phyloP scores from a whole-genome alignment of 1,140 invertebrate genomes.

The Heliconius hewitsoni region DNA sequence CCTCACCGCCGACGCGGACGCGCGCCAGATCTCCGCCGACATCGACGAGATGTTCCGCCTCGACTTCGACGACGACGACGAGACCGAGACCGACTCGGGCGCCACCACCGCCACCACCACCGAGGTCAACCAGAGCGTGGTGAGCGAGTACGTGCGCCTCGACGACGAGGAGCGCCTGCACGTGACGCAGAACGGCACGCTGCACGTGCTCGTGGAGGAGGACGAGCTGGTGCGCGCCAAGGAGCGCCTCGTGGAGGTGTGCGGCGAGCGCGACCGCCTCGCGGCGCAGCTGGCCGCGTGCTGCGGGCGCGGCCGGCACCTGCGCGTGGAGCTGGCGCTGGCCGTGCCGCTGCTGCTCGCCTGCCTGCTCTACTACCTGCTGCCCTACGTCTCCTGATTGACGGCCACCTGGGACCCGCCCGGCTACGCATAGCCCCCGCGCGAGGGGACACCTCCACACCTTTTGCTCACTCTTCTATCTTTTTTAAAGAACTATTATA shows the following conservation, averaged over 20 bases:
- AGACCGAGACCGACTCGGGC: constrained; percentile 37
- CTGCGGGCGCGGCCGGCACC: constrained; percentile 55
- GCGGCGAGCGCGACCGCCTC: constrained; percentile 66
- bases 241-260: constrained; percentile 74
- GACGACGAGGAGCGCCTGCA: constrained; percentile 63
- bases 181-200: constrained; percentile 62
- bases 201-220: constrained; percentile 78
- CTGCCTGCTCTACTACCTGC: constrained; percentile 60
- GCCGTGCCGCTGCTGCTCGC: constrained; percentile 53
- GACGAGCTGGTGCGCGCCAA: constrained; percentile 78
- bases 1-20: constrained; percentile 50
- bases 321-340: constrained; percentile 37
- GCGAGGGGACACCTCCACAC: constrained; percentile 35
- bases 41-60: constrained; percentile 74
- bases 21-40: constrained; percentile 61
- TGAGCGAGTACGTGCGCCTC: constrained; percentile 56
- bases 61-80: constrained; percentile 68
- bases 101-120: constrained; percentile 57
- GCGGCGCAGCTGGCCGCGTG: constrained; percentile 61
- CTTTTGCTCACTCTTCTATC: constrained; percentile 47
- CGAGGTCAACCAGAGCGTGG: constrained; percentile 20
- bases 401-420: constrained; percentile 80
- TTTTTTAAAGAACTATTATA: constrained; percentile 24
- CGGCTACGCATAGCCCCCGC: constrained; percentile 61
- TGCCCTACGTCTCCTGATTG: constrained; percentile 77